Percentiles rank a stretch among this genome's conserved stretches.
Evolutionary conservation across 2,113 vertebrate genomes (phyloP).

Genomic region (Plecturocebus donacophilus): DNA sequence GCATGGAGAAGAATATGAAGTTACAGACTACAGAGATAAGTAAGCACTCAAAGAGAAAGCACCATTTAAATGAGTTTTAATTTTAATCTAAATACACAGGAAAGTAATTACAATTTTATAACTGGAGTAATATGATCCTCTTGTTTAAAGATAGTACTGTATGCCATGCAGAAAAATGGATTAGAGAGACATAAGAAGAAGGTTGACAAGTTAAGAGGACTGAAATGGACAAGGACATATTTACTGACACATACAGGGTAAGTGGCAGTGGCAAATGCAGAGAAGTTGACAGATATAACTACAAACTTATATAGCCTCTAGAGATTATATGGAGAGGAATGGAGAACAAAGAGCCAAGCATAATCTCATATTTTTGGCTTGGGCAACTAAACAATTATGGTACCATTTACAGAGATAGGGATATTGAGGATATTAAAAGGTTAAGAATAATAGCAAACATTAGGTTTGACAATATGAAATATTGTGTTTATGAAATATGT

Average conservation of each 20-base stretch:
- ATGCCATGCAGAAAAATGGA: background rate
- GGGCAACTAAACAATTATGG: background rate
- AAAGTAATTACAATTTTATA: background rate
- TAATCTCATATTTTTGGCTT: background rate
- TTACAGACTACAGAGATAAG: background rate
- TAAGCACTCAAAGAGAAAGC: background rate
- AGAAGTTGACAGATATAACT: background rate
- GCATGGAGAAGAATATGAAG: background rate
- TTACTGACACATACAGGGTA: background rate
- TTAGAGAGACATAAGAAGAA: background rate
- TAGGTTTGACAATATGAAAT: background rate
- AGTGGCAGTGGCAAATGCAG: background rate
- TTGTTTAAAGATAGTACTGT: background rate
- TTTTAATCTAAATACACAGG: constrained; percentile 1
- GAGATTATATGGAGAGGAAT: background rate
- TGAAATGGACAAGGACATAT: background rate
- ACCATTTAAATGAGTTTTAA: background rate
- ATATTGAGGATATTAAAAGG: background rate
- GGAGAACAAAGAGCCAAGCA: background rate
- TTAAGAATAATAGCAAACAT: background rate
- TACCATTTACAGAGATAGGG: background rate
- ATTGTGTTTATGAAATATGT: no score
- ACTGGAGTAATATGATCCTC: background rate
- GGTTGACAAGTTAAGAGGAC: background rate
- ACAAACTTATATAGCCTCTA: background rate